phyloP scores from a whole-genome alignment of 1,140 invertebrate genomes.

The Oppia nitens region DNA sequence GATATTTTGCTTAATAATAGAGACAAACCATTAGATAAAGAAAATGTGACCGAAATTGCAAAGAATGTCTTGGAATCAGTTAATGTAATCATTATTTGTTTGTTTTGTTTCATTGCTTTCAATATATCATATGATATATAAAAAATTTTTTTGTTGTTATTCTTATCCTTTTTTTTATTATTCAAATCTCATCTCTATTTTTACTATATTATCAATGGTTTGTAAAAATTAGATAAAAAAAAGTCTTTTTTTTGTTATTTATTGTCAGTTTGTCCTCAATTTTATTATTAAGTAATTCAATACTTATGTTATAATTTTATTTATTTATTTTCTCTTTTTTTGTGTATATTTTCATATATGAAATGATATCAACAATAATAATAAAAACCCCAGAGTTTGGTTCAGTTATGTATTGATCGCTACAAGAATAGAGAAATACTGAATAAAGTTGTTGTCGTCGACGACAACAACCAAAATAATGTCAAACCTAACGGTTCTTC shows the following conservation, averaged over 20 bases:
- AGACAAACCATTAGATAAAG: slow-evolving; percentile 40
- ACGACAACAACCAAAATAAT: not conserved
- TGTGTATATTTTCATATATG: too few species aligned
- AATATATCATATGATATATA: not conserved
- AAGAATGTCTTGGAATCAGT: slow-evolving; percentile 58
- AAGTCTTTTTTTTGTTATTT: too few species aligned
- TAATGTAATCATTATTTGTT: too few species aligned
- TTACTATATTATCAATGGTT: too few species aligned
- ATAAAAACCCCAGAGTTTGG: slow-evolving; percentile 28
- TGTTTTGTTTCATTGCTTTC: slow-evolving; percentile 7
- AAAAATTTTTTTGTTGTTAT: slow-evolving; percentile 8
- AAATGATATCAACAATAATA: too few species aligned
- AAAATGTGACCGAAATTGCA: slow-evolving; percentile 57
- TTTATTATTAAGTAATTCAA: too few species aligned
- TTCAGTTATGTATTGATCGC: slow-evolving; percentile 27
- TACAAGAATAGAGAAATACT: slow-evolving; percentile 18
- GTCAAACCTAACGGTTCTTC: not conserved
- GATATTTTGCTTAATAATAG: slow-evolving; percentile 58
- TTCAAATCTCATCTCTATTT: too few species aligned
- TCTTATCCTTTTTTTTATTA: too few species aligned
- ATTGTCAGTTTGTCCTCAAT: too few species aligned
- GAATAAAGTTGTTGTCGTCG: not conserved
- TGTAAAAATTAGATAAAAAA: too few species aligned
- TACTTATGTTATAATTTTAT: too few species aligned
- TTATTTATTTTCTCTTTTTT: too few species aligned